These are phyloP conservation scores for Discoglossus pictus DNA, from an alignment of 2,797 vertebrate genomes.

Conservation along the genomic window DNA sequence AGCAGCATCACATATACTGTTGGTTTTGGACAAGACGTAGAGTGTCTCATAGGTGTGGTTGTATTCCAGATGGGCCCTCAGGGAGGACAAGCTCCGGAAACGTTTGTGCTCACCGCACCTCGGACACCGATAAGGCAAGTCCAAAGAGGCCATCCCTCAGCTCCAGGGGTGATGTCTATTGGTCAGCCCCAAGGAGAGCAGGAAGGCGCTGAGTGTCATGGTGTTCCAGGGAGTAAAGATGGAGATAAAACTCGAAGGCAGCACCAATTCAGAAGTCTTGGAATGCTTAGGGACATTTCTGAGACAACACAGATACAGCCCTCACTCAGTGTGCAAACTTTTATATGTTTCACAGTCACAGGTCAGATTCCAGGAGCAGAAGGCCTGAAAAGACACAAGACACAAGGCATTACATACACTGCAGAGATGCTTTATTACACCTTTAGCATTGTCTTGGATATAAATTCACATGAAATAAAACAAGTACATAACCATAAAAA, in stretches of 20 bases:
- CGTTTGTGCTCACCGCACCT: conserved; percentile 98
- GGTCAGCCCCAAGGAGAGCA: background rate
- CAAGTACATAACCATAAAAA: too few species aligned
- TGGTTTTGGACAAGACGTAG: conserved; percentile 97
- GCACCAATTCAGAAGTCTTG: fast-evolving
- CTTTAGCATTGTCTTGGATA: too few species aligned
- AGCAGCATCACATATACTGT: conserved; percentile 92
- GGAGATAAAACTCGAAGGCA: background rate
- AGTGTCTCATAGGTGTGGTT: conserved; percentile 99
- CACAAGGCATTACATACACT: too few species aligned
- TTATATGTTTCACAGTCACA: background rate
- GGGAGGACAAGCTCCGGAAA: conserved; percentile 95
- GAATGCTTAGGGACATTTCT: conserved; percentile 46
- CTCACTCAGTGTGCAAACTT: too few species aligned
- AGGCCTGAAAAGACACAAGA: conserved; percentile 7
- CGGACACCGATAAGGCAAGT: conserved; percentile 97
- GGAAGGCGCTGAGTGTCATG: background rate
- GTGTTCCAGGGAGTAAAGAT: fast-evolving
- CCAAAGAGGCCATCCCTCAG: conserved; percentile 94
- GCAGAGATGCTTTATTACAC: too few species aligned
- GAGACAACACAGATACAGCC: background rate
- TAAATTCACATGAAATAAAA: too few species aligned
- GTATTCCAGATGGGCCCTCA: conserved; percentile 96
- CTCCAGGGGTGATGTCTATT: conserved; percentile 18
- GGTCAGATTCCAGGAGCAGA: background rate